Percentiles rank a stretch among this genome's conserved stretches.
Evolutionary conservation across 2,113 vertebrate species (phyloP).

Genomic region (Cyprichromis sp.): DNA sequence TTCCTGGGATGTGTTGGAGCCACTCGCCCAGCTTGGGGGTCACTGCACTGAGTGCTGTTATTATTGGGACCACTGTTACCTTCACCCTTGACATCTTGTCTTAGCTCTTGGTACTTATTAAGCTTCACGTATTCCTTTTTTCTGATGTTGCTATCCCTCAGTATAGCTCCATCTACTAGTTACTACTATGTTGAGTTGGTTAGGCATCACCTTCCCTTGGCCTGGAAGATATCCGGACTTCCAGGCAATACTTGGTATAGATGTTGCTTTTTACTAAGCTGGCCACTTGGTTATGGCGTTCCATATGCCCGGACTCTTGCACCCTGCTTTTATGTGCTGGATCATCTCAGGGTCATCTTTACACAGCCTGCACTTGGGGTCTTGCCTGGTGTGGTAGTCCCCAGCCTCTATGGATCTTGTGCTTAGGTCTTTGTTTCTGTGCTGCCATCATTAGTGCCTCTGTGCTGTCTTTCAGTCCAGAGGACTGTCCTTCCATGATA

Average conservation of each 20-base stretch:
- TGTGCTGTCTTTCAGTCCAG: not conserved
- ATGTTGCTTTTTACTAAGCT: not conserved
- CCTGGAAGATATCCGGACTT: not conserved
- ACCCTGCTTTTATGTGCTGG: not conserved
- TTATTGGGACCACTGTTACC: not conserved
- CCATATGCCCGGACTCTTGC: not conserved
- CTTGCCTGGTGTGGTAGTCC: not conserved
- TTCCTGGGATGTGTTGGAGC: not conserved
- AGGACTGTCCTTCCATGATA: not conserved
- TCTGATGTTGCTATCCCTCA: rapidly evolving
- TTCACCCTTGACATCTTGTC: not conserved
- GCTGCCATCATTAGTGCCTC: not conserved
- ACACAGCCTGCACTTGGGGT: not conserved
- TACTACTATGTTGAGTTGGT: not conserved
- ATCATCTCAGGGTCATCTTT: rapidly evolving
- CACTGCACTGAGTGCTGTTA: not conserved
- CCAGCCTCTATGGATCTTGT: not conserved
- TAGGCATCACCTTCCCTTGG: not conserved
- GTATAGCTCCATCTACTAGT: not conserved
- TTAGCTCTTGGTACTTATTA: not conserved
- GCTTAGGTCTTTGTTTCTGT: not conserved
- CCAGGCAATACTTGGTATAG: not conserved
- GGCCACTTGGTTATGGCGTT: not conserved
- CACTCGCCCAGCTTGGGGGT: not conserved
- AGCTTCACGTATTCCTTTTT: not conserved